Percentiles rank a stretch among this genome's conserved stretches.
Conservation (phyloP, 2,797 vertebrate species). For the Pelochelys cantorii region DNA sequence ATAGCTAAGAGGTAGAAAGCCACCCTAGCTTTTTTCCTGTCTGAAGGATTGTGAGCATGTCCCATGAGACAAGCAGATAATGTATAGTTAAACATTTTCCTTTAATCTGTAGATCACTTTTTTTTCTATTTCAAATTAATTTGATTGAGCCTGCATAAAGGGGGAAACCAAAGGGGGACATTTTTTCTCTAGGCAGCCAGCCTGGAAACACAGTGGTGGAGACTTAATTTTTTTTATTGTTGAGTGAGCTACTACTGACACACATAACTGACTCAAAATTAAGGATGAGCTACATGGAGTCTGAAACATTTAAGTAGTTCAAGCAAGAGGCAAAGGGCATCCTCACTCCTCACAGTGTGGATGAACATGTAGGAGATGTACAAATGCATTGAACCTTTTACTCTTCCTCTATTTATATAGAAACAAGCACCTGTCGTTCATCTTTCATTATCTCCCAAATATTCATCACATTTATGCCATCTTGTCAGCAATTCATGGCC, state of each 20-base stretch:
- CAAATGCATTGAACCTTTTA: background rate
- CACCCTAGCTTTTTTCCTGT: background rate
- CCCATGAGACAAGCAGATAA: constrained; percentile 38
- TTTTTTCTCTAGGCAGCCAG: constrained; percentile 41
- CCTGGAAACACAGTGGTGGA: constrained; percentile 49
- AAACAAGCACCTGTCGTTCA: background rate
- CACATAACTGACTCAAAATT: constrained; percentile 68
- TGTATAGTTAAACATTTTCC: constrained; percentile 71
- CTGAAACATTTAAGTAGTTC: constrained; percentile 34
- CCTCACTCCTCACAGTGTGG: background rate
- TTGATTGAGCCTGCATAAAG: constrained; percentile 54
- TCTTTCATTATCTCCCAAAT: background rate
- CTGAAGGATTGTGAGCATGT: constrained; percentile 25
- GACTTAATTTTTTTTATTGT: constrained; percentile 53
- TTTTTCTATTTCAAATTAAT: constrained; percentile 69
- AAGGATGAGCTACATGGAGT: constrained; percentile 48
- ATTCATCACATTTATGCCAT: background rate
- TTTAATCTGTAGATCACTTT: constrained; percentile 59
- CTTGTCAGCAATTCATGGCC: background rate
- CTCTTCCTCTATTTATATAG: background rate
- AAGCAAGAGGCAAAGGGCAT: background rate
- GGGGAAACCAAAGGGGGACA: constrained; percentile 31
- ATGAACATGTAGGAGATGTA: background rate
- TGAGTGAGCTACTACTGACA: constrained; percentile 46
- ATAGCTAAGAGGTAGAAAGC: background rate